Conservation (phyloP, 53 echinoderm and acorn worm species). For the Stichopus horrens region DNA sequence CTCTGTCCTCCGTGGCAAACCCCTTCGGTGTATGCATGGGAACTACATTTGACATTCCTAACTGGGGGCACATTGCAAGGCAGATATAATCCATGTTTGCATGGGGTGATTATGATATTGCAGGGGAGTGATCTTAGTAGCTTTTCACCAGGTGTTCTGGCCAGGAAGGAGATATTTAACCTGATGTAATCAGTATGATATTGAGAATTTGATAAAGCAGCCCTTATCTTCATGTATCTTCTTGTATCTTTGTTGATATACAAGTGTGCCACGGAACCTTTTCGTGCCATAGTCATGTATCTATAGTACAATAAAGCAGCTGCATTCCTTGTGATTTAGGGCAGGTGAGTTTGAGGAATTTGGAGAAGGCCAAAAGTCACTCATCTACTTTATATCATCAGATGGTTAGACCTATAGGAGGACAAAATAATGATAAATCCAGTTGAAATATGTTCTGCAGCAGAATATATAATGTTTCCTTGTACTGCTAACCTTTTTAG, state of each 20-base stretch:
- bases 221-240: not conserved
- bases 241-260: no score
- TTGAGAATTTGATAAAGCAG: not conserved
- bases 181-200: not conserved
- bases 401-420: no score
- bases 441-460: no score
- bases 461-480: no score
- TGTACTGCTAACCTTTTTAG: no score
- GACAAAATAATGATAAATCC: no score
- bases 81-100: slow-evolving; percentile 16
- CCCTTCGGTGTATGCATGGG: slow-evolving; percentile 5
- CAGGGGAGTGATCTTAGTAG: not conserved
- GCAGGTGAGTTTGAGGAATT: no score
- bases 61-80: not conserved
- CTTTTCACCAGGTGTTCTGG: slow-evolving; percentile 32
- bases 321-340: not conserved
- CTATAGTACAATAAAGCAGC: not conserved
- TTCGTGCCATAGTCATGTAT: no score
- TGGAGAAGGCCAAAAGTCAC: no score
- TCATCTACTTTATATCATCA: no score
- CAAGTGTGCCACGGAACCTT: no score
- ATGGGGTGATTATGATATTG: slow-evolving; percentile 33
- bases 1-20: not conserved
- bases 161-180: not conserved
- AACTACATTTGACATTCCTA: slow-evolving; percentile 14